These are phyloP conservation scores for Amphimallon solstitiale DNA, from an alignment of 2,888 invertebrate species.

Conservation along the genomic window DNA sequence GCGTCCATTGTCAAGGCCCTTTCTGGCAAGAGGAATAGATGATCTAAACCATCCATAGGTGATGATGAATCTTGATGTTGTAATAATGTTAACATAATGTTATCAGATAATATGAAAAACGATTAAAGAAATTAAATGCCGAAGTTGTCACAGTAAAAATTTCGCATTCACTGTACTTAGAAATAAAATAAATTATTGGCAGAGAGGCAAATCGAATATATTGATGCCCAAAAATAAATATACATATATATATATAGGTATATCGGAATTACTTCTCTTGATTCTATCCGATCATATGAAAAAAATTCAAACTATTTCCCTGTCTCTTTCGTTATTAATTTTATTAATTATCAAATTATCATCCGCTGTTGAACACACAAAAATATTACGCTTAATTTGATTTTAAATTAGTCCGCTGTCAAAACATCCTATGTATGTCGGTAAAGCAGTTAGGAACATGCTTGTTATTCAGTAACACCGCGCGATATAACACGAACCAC, in stretches of 20 bases:
- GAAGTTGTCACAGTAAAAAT: neutral
- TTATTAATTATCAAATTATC: too few relatives aligned
- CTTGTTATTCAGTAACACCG: constrained; percentile 3
- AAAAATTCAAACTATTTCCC: too few relatives aligned
- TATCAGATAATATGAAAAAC: neutral
- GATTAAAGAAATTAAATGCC: too few relatives aligned
- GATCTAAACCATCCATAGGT: constrained; percentile 67
- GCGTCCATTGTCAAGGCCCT: constrained; percentile 68
- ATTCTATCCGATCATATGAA: neutral
- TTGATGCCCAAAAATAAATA: constrained; percentile 6
- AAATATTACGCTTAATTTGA: too few relatives aligned
- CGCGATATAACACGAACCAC: constrained; percentile 13
- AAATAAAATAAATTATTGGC: constrained; percentile 7
- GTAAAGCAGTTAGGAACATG: constrained; percentile 20
- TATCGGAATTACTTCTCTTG: neutral
- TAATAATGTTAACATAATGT: constrained; percentile 47
- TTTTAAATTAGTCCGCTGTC: neutral
- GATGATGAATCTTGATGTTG: constrained; percentile 57
- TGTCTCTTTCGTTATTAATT: too few relatives aligned
- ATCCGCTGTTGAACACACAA: neutral
- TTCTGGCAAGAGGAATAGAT: constrained; percentile 67
- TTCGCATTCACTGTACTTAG: neutral
- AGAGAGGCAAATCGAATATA: too few relatives aligned
- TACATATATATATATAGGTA: too few relatives aligned
- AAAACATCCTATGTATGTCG: neutral